phyloP scores from a whole-genome alignment of 2,113 vertebrate genomes.

The Bubo bubo region DNA sequence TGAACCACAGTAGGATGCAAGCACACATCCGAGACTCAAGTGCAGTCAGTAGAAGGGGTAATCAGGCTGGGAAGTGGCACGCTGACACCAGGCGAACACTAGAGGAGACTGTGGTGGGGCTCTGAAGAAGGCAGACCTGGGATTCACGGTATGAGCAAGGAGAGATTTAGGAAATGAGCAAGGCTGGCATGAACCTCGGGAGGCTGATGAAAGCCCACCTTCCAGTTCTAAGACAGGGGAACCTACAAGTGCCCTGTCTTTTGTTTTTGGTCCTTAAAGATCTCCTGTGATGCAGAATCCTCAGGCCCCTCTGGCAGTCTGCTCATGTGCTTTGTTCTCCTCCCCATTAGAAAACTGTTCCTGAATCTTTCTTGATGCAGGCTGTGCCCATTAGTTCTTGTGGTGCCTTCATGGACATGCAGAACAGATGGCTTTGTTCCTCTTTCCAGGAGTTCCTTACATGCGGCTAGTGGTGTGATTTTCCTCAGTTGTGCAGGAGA shows the following conservation, averaged over 20 bases:
- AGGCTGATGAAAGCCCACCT: not conserved
- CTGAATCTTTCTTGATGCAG: not conserved
- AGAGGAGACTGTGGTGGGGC: accelerated
- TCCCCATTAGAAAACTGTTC: not conserved
- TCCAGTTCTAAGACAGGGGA: not conserved
- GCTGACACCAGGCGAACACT: not conserved
- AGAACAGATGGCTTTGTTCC: not conserved
- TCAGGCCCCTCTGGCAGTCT: not conserved
- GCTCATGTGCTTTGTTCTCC: not conserved
- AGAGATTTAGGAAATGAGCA: not conserved
- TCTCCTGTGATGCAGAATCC: not conserved
- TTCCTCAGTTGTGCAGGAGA: not conserved
- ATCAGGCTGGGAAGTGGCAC: not conserved
- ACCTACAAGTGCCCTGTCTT: not conserved
- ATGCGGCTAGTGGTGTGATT: not conserved
- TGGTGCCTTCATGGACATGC: not conserved
- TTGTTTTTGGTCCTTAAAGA: not conserved
- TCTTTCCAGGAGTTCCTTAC: not conserved
- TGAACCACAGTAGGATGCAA: accelerated
- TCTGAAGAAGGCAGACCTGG: not conserved
- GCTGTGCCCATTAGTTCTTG: not conserved
- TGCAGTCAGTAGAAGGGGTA: not conserved
- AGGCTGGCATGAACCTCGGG: not conserved
- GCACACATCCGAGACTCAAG: not conserved
- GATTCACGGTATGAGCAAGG: not conserved